Percentiles rank a stretch among this genome's conserved stretches.
Evolutionary conservation across 2,113 vertebrate species (phyloP).

Genomic region (Brachirus orientalis): DNA sequence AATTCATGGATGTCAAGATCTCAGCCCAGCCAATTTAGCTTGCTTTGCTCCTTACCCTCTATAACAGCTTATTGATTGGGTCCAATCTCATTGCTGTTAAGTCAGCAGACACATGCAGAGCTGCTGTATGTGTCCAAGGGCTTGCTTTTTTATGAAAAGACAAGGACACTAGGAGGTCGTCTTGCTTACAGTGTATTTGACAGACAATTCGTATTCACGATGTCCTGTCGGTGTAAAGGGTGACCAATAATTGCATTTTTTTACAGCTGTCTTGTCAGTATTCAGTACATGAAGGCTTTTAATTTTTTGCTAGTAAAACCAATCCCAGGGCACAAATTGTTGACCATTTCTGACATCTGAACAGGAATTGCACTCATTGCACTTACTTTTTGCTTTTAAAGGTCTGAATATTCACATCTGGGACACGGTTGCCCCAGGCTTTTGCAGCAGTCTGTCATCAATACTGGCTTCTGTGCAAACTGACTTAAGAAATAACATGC

Average conservation of each 20-base stretch:
- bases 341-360: constrained; percentile 10
- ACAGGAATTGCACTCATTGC: constrained; percentile 6
- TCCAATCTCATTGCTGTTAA: constrained; percentile 56
- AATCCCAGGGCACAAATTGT: constrained; percentile 26
- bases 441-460: constrained; percentile 18
- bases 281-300: constrained; percentile 23
- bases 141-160: constrained; percentile 33
- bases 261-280: constrained; percentile 34
- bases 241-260: constrained; percentile 30
- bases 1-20: constrained; percentile 67
- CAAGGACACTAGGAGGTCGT: constrained; percentile 46
- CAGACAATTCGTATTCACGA: constrained; percentile 18
- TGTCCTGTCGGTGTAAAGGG: not conserved
- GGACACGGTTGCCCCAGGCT: constrained; percentile 20
- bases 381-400: not conserved
- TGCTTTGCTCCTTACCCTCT: constrained; percentile 59
- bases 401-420: constrained; percentile 2
- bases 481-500: constrained; percentile 57
- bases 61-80: constrained; percentile 78
- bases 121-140: not conserved
- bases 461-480: constrained; percentile 39
- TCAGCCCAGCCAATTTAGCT: constrained; percentile 54
- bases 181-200: constrained; percentile 18
- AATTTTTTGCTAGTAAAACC: constrained; percentile 48
- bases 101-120: constrained; percentile 36